phyloP scores from a whole-genome alignment of 2,797 vertebrate genomes.

The Platyrinchus mystaceus region DNA sequence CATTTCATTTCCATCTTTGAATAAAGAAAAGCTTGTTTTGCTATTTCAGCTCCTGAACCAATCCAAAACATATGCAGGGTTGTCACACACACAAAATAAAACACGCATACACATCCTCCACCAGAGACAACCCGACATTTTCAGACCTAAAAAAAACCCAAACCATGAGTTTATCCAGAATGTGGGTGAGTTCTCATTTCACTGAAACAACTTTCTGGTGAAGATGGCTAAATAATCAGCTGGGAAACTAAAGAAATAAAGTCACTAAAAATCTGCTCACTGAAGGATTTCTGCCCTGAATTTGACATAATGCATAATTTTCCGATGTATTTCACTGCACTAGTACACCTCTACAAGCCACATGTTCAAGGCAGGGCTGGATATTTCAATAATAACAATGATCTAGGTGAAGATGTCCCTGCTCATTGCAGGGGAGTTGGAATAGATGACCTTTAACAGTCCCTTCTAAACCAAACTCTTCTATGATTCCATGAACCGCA shows the following conservation, averaged over 20 bases:
- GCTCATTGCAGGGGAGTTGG: neutral
- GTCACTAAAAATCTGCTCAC: neutral
- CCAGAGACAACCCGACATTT: constrained; percentile 28
- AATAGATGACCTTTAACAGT: neutral
- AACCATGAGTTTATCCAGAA: constrained; percentile 17
- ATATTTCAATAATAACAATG: neutral
- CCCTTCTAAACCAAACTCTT: neutral
- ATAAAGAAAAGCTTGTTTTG: constrained; percentile 40
- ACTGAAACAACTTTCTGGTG: constrained; percentile 28
- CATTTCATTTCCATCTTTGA: constrained; percentile 31
- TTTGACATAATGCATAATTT: neutral
- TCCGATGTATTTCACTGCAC: neutral
- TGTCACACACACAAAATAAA: constrained; percentile 38
- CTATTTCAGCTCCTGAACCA: constrained; percentile 21
- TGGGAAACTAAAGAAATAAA: constrained; percentile 12
- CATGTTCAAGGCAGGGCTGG: neutral
- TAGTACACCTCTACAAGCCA: neutral
- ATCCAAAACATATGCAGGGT: constrained; percentile 49
- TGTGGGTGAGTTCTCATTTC: constrained; percentile 44
- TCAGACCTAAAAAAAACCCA: neutral
- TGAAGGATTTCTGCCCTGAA: neutral
- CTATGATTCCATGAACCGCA: neutral
- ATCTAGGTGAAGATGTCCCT: neutral
- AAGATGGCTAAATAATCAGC: constrained; percentile 27
- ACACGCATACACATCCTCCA: constrained; percentile 20